Conservation (phyloP, 2,113 vertebrate genomes). For the Chaetura pelagica region DNA sequence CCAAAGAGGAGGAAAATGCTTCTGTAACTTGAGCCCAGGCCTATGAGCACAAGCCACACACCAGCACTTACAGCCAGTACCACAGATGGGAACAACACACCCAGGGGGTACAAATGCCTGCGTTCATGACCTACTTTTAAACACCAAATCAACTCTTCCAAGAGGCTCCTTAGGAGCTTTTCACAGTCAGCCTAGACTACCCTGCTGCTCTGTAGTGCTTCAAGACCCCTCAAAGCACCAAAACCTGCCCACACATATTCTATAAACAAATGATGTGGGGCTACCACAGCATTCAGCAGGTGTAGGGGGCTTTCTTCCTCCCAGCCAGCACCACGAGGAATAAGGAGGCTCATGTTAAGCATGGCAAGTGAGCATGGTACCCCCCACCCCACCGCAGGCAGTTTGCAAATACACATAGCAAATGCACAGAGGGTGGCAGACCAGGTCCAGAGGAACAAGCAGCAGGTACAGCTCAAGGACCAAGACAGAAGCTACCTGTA, state of each 20-base stretch:
- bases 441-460: no score
- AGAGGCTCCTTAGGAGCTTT: neutral
- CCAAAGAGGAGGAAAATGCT: neutral
- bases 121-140: neutral
- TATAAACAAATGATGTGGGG: accelerated
- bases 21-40: neutral
- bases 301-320: no score
- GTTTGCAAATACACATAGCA: neutral
- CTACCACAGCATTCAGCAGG: neutral
- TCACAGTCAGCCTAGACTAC: neutral
- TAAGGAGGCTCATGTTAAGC: accelerated
- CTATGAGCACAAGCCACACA: neutral
- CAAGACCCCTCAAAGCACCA: neutral
- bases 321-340: neutral
- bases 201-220: neutral
- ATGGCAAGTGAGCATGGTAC: neutral
- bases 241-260: accelerated
- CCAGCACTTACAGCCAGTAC: accelerated
- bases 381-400: no score
- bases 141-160: neutral
- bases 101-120: accelerated
- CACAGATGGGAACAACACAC: neutral
- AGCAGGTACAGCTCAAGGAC: neutral
- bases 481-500: neutral
- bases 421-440: no score